A percentile compares a stretch with the other conserved stretches of the same genome.
Evolutionary conservation across 2,797 vertebrate genomes (phyloP).

Genomic region (Antennarius maculatus): DNA sequence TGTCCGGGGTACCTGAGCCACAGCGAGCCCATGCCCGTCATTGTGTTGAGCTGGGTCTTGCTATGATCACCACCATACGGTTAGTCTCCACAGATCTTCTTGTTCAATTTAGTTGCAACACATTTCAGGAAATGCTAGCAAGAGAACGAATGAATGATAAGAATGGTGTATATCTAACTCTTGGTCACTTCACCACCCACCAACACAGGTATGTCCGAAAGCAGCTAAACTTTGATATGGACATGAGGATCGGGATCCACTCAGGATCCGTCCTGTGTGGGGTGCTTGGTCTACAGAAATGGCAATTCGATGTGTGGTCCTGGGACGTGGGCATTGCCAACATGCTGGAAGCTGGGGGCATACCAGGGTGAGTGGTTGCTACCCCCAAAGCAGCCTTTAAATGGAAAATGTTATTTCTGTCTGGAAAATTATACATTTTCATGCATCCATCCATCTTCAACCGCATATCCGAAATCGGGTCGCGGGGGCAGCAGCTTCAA

Average conservation of each 20-base stretch:
- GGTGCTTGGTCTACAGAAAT: constrained; percentile 95
- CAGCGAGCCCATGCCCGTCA: constrained; percentile 93
- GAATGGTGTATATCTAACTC: not conserved
- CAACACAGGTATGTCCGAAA: constrained; percentile 85
- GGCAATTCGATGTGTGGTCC: constrained; percentile 99
- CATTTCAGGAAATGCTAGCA: not conserved
- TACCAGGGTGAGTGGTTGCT: constrained; percentile 89
- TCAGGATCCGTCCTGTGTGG: constrained; percentile 96
- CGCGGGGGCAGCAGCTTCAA: too few species aligned
- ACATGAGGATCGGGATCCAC: constrained; percentile 98
- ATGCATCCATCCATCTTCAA: too few species aligned
- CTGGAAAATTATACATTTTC: too few species aligned
- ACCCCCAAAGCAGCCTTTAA: not conserved
- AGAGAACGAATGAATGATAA: not conserved
- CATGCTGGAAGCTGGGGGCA: constrained; percentile 96
- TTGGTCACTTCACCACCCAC: not conserved
- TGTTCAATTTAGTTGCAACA: not conserved
- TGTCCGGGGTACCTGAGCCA: constrained; percentile 94
- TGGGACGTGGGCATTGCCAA: constrained; percentile 99
- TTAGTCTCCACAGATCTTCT: constrained; percentile 67
- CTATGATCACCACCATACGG: constrained; percentile 97
- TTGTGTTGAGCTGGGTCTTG: constrained; percentile 96
- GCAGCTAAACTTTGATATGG: constrained; percentile 90
- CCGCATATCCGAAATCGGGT: too few species aligned
- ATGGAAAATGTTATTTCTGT: not conserved